Evolutionary conservation across 2,888 invertebrate species (phyloP), one percentile per base, ranked within the genome.

Genomic region (Trissolcus brochymenae): DNA sequence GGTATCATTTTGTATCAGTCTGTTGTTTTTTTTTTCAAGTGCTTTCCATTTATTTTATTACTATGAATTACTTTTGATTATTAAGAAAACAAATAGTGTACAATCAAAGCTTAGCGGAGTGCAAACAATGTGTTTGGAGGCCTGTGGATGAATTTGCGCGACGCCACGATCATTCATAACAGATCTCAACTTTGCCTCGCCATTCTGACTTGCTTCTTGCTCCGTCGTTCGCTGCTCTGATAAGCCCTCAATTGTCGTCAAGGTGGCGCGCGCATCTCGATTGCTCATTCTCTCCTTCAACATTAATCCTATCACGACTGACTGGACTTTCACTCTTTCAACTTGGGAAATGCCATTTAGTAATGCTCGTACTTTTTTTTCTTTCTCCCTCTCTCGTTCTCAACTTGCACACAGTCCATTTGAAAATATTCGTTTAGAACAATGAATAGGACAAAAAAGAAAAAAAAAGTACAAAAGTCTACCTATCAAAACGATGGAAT

Each of bases 71-170:
- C 9, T 35, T 16, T 51, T 46, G 46, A 19, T 51, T 19, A 51
- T 70, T 25, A 83, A 51, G 50, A 50, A 61, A 64, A 59, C 29
- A 50, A 41, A 17, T 57, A 46, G 59, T 59, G 66, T 61, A 76
- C 56, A 76, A 66, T 82, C 81, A 71, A 86, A 86, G 86, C 88
- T 88, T 87, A 89, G 89, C 91, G 90, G 93, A 94, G 94, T 94
- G 94, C 94, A 94, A 94, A 94, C 94, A 94, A 94, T 94, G 94
- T 94, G 94, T 92, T 93, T 94, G 94, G 94, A 94, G 93, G 94
- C 94, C 93, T 66, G 64, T 55, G 67, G 85, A 81, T 81, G 51
- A 74, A 62, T 11, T 83, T 66, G 74, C 76, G 75, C 56, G 73
- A 79, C 80, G 76, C 80, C 75, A 78, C 50, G 46, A 46, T 46